phyloP scores from a whole-genome alignment of 1,140 invertebrate species.

The Wasmannia auropunctata region DNA sequence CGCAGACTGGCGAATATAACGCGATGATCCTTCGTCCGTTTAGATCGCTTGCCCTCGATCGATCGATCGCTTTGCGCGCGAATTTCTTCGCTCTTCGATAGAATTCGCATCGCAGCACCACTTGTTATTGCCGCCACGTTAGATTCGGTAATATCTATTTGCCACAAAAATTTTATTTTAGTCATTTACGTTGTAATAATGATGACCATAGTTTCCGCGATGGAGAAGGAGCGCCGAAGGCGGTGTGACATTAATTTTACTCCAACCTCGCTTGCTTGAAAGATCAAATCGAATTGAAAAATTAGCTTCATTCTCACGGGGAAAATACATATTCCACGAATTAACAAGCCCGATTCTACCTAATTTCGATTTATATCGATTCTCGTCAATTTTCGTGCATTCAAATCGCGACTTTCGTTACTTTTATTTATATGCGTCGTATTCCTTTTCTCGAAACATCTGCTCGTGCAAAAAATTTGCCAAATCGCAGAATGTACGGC shows the following conservation, averaged over 20 bases:
- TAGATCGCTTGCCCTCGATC: background rate
- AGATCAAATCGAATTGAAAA: background rate
- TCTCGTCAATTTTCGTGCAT: background rate
- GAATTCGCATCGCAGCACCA: background rate
- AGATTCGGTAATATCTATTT: conserved; percentile 9
- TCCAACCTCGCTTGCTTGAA: background rate
- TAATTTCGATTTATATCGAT: background rate
- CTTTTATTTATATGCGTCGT: background rate
- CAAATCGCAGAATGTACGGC: background rate
- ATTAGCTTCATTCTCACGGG: background rate
- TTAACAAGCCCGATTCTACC: background rate
- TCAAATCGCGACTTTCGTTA: background rate
- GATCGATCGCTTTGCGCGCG: background rate
- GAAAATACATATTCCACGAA: background rate
- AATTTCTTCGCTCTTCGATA: background rate
- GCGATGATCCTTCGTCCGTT: background rate
- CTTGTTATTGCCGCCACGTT: background rate
- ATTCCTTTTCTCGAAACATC: background rate
- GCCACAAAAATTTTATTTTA: background rate
- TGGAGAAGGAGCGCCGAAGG: too few relatives aligned
- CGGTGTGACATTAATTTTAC: background rate
- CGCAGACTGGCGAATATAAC: background rate
- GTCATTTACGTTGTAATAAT: background rate
- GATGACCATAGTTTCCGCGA: background rate
- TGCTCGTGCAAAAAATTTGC: background rate